phyloP scores from a whole-genome alignment of 2,113 vertebrate species.

The Rallus limicola region DNA sequence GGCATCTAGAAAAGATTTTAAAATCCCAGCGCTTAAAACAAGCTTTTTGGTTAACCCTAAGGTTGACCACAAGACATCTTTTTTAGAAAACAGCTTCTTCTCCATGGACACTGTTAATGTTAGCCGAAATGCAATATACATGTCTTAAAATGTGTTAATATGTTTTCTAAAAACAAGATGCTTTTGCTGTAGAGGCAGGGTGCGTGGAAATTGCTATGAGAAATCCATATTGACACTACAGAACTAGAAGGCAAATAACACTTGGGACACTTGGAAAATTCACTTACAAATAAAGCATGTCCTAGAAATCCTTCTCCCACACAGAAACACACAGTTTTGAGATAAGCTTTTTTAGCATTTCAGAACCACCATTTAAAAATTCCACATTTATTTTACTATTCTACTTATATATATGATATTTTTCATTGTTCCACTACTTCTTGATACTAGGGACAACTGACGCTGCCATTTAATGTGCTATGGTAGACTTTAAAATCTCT shows the following conservation, averaged over 20 bases:
- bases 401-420: not conserved
- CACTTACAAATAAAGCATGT: slow-evolving; percentile 36
- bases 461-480: not conserved
- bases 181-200: not conserved
- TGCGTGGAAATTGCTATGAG: not conserved
- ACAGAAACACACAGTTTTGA: not conserved
- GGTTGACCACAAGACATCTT: not conserved
- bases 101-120: not conserved
- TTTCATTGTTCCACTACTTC: not conserved
- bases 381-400: not conserved
- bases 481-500: not conserved
- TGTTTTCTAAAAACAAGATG: not conserved
- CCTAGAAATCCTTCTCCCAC: slow-evolving; percentile 33
- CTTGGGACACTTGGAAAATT: slow-evolving; percentile 29
- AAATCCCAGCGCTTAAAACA: not conserved
- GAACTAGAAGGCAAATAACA: slow-evolving; percentile 55
- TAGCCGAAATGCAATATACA: not conserved
- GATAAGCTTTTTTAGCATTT: not conserved
- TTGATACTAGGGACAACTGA: not conserved
- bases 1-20: not conserved
- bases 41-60: not conserved
- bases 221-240: slow-evolving; percentile 47
- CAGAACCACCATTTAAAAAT: slow-evolving; percentile 17
- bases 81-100: not conserved
- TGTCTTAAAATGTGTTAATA: not conserved